Evolutionary conservation across 2,797 vertebrate species (phyloP), one percentile per base, ranked within the genome.

Genomic region (Gallirallus australis): DNA sequence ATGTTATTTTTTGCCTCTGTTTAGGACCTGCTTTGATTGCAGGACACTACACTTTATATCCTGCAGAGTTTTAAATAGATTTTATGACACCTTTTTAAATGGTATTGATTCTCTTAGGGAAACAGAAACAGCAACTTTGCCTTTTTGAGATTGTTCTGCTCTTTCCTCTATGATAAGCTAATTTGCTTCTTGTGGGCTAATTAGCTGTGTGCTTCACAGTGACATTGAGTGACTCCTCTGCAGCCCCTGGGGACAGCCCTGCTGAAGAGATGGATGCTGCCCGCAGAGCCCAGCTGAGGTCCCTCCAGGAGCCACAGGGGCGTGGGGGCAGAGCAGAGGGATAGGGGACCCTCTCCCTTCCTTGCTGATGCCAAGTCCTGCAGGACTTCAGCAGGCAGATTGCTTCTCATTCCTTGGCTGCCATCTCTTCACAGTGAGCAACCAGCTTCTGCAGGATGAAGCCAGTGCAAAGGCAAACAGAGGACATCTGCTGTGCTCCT

Each of bases 401-500:
- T 45, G 31, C 10, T 25, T 13, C 31, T 13, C 1, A 0, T 33
- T 82, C 68, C 60, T 66, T 3, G 0, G 12, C 56, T 0, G 0
- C 19, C 35, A 20, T 14, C 15, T 80, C 35, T 39, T n/a, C 53
- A 45, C 23, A 31, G 31, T 2, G 21, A 59, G n/a, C 47, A 73
- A 68, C 12, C 17, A 53, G 40, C 27, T 37, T 40, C 35, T 21
- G 30, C 37, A 72, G 42, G 50, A 66, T 0, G 1, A 53, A 40
- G 52, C 12, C 48, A 42, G 27, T 19, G 30, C 60, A 83, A 37
- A 89, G 40, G 19, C 35, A 45, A 59, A 27, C 10, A 61, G 35
- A 9, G 37, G 17, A 54, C 21, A 57, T 57, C 68, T 25, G 57
- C 19, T 0, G 0, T 50, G 30, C 31, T 40, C 37, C 80, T 33